A percentile compares a stretch with the other conserved stretches of the same genome.
These are phyloP conservation scores for Drosophila nikananu DNA, from an alignment of 1,140 invertebrate species.

Conservation along the genomic window DNA sequence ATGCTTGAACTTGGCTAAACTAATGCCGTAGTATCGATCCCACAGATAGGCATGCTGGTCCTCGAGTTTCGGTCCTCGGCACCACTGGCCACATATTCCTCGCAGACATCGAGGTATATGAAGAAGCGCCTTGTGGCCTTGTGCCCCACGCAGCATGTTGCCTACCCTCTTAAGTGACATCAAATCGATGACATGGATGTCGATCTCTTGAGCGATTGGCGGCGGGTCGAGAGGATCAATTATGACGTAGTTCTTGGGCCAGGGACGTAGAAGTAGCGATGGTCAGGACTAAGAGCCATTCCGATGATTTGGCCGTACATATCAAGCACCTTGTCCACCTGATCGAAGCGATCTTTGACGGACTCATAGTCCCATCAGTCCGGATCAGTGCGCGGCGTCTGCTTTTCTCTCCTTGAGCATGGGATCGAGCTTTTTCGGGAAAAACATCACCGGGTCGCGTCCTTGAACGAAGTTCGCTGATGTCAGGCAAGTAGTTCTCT, in stretches of 20 bases:
- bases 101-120: conserved; percentile 94
- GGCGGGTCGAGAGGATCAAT: conserved; percentile 93
- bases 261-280: conserved; percentile 95
- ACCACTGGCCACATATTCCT: conserved; percentile 95
- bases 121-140: conserved; percentile 96
- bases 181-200: conserved; percentile 95
- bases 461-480: conserved; percentile 56
- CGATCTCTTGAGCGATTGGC: conserved; percentile 96
- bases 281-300: conserved; percentile 94
- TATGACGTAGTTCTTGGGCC: conserved; percentile 93
- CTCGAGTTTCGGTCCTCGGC: too few species aligned
- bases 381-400: conserved; percentile 86
- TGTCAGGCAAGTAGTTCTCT: conserved; percentile 69
- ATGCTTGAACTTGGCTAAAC: conserved; percentile 92
- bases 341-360: conserved; percentile 91
- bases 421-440: conserved; percentile 89
- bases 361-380: conserved; percentile 90
- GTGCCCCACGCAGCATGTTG: conserved; percentile 93
- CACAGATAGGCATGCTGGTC: conserved; percentile 94
- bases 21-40: conserved; percentile 94
- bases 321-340: conserved; percentile 93
- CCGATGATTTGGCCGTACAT: conserved; percentile 96
- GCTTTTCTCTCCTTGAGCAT: conserved; percentile 89
- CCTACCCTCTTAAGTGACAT: conserved; percentile 92
- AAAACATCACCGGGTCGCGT: conserved; percentile 84